Evolutionary conservation across 1,140 invertebrate genomes (phyloP).

Genomic region (Drosophila orena): DNA sequence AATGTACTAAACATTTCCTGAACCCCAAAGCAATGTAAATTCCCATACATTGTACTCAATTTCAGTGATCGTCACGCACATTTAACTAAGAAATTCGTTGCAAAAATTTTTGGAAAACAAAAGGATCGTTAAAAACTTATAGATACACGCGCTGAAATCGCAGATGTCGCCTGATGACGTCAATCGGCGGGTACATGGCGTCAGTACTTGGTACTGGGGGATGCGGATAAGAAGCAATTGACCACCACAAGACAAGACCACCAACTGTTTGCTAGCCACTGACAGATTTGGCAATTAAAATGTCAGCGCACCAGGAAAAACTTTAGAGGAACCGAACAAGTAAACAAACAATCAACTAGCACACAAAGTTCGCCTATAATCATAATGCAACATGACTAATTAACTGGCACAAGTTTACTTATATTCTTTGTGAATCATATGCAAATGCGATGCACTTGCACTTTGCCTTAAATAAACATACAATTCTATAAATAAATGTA

Average conservation of each 20-base stretch:
- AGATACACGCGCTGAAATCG: conserved; percentile 32
- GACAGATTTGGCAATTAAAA: conserved; percentile 74
- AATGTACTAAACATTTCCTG: conserved; percentile 27
- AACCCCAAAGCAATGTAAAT: no score
- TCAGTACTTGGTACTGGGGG: conserved; percentile 35
- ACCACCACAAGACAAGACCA: conserved; percentile 53
- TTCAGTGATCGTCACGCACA: conserved; percentile 11
- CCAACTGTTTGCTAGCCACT: conserved; percentile 52
- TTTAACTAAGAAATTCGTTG: conserved; percentile 7
- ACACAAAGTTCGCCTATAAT: conserved; percentile 3
- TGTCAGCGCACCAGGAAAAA: conserved; percentile 39
- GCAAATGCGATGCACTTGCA: conserved; percentile 26
- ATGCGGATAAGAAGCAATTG: conserved; percentile 29
- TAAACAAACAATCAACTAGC: conserved; percentile 3
- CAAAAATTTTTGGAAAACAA: conserved; percentile 20
- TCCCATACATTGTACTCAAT: conserved; percentile 17
- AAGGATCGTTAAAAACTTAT: conserved; percentile 37
- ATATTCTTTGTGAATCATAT: conserved; percentile 42
- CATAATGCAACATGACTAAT: conserved; percentile 43
- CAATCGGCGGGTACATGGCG: conserved; percentile 38
- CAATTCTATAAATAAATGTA: conserved; percentile 4
- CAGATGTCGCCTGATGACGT: conserved; percentile 54
- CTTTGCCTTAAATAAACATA: conserved; percentile 46
- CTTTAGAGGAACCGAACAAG: conserved; percentile 7
- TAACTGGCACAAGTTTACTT: conserved; percentile 28